Evolutionary conservation across 2,888 invertebrate genomes (phyloP), one percentile per base, ranked within the genome.

Genomic region (Papilio demoleus): DNA sequence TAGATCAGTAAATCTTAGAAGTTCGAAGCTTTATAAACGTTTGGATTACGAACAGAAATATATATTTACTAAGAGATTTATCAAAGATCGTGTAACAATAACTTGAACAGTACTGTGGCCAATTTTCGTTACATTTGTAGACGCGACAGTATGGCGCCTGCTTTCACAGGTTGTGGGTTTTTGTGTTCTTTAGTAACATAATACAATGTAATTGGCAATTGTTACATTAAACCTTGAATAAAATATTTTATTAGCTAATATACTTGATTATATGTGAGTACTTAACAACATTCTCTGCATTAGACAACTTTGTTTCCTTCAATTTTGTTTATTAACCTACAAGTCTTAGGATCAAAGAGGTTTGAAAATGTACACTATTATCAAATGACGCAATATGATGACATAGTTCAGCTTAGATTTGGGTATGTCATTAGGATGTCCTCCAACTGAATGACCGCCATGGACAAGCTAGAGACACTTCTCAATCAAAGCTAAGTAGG

Each of bases 71-170:
- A 76, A 79, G 82, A 82, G 84, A 78, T 73, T 58, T 58, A 40
- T 77, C 74, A 79, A 88, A 88, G 87, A 87, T 87, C 88, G 80
- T 75, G 82, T 84, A 80, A 85, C 86, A 86, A 84, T 87, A 86
- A 86, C 85, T 86, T 84, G 85, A 86, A 80, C 81, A 76, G 75
- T 77, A 76, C 74, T 76, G 76, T 79, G 77, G 72, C 77, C 74
- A 78, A 75, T 85, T 87, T 87, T 86, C 82, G 83, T 81, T 82
- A 86, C 78, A 76, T 72, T 75, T 74, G 74, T 74, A 72, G 80
- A 70, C 82, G 84, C 86, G 88, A 83, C 87, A 77, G 78, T 77
- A 76, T 70, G 89, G 85, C 87, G 88, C 85, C 86, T 19, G 22
- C 45, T 24, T 50, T 73, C 60, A 59, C 70, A 71, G 58, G 27